Evolutionary conservation across 2,888 invertebrate species (phyloP).

Genomic region (Drosophila formosana): DNA sequence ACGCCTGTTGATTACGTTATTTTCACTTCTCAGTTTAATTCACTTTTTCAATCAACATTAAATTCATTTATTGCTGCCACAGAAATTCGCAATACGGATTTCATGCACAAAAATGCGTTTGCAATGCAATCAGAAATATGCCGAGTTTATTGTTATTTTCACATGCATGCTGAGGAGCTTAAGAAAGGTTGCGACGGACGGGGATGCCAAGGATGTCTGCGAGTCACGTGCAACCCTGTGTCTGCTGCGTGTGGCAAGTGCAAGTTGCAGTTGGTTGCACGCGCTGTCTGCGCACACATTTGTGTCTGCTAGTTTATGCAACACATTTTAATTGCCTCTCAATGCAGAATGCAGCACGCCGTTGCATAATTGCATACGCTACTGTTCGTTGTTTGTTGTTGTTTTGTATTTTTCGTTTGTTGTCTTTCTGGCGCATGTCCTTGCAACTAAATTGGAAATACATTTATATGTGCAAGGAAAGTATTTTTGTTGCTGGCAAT

Average conservation of each 20-base stretch:
- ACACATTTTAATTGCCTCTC: conserved; percentile 50
- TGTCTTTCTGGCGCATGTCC: conserved; percentile 43
- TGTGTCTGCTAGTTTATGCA: conserved; percentile 49
- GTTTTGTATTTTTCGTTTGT: background rate
- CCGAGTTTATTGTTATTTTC: background rate
- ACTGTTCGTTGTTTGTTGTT: too few species aligned
- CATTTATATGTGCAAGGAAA: conserved; percentile 14
- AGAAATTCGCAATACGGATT: background rate
- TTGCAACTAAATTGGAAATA: conserved; percentile 56
- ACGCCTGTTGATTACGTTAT: background rate
- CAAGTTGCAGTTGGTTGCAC: conserved; percentile 33
- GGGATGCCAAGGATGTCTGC: conserved; percentile 9
- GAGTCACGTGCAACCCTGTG: conserved; percentile 27
- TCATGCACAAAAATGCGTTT: background rate
- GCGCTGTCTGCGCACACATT: conserved; percentile 2
- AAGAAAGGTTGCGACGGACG: conserved; percentile 10
- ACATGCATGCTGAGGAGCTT: background rate
- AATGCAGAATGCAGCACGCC: conserved; percentile 35
- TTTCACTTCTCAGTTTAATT: background rate
- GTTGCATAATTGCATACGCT: conserved; percentile 48
- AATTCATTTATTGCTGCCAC: background rate
- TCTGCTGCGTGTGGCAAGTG: conserved; percentile 21
- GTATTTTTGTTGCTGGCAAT: conserved; percentile 40
- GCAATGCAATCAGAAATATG: background rate
- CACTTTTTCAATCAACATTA: background rate